Base-by-base conservation (phyloP, 2,888 invertebrate genomes). In the Metalampra italica region DNA sequence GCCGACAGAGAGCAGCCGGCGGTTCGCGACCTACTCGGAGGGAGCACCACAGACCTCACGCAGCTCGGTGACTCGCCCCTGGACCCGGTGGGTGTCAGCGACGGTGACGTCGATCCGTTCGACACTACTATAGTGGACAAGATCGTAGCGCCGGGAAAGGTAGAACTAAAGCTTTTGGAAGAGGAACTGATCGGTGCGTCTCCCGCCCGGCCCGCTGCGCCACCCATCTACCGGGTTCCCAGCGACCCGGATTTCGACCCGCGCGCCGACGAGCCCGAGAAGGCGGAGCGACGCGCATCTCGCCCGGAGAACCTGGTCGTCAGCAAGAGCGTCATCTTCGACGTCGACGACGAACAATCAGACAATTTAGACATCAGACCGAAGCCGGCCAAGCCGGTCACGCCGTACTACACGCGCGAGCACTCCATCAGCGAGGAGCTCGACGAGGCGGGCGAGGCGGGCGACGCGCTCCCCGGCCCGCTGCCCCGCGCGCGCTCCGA, bases 241-340 rank as follows among this genome's bases (percentile, higher is more conserved):
- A 93, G 92, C 66, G 95, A 96, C 85, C 94, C 94, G 45, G 95
- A 96, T 64, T 96, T 96, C 72, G 94, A 96, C 82, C 96, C 96
- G 0, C 88, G 96, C 52, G 94, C 92, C 0, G 92, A 91, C 52
- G 94, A 94, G 60, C 71, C 78, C n/a, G 71, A 62, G 47, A 64
- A 59, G 62, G 53, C 55, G 29, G 90, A 90, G 56, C 82, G 92
- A 52, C 87, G 94, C 55, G 90, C 93, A 32, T 94, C 92, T 5
- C 86, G 93, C 46, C 93, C 93, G 5, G 93, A 93, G 66, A 91
- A 91, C 46, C 78, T 93, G 8, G 76, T 66, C 3, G 82, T 85
- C 9, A 91, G 64, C 59, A 92, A 78, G 81, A 91, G 75, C 59
- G 90, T 90, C 1, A 73, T 77, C 15, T 90, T 93, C 52, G 88